Conservation (phyloP, 2,888 invertebrate genomes). For the Agriopis leucophaearia region DNA sequence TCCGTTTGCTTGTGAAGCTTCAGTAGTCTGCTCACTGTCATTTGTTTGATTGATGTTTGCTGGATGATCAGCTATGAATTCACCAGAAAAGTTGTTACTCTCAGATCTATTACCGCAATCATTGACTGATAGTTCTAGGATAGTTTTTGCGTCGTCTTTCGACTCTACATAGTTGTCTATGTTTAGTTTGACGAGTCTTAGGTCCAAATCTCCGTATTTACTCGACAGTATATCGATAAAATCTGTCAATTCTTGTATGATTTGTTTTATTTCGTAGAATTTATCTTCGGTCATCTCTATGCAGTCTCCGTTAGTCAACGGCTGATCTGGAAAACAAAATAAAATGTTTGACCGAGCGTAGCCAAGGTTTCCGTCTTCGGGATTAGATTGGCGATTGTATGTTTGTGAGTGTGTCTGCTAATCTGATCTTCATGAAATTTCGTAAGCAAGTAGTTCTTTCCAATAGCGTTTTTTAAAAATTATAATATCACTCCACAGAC, state of each 20-base stretch:
- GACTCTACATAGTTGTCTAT: constrained; percentile 6
- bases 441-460: too few species aligned
- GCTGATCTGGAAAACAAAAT: background rate
- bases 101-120: constrained; percentile 3
- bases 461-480: too few species aligned
- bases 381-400: too few species aligned
- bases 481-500: too few species aligned
- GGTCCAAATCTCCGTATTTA: background rate
- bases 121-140: constrained; percentile 1
- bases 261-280: constrained; percentile 6
- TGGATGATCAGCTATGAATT: background rate
- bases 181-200: background rate
- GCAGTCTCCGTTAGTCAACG: background rate
- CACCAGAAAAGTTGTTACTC: constrained; percentile 2
- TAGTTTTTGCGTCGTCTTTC: background rate
- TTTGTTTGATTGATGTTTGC: background rate
- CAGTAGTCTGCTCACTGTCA: background rate
- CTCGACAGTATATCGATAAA: background rate
- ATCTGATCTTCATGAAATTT: too few species aligned
- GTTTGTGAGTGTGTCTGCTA: too few species aligned
- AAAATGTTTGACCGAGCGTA: background rate
- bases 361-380: too few species aligned
- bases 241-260: constrained; percentile 4
- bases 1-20: background rate
- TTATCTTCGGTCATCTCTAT: constrained; percentile 2